Base-by-base conservation (phyloP, 2,888 invertebrate genomes). In the Serrognathus titanus region DNA sequence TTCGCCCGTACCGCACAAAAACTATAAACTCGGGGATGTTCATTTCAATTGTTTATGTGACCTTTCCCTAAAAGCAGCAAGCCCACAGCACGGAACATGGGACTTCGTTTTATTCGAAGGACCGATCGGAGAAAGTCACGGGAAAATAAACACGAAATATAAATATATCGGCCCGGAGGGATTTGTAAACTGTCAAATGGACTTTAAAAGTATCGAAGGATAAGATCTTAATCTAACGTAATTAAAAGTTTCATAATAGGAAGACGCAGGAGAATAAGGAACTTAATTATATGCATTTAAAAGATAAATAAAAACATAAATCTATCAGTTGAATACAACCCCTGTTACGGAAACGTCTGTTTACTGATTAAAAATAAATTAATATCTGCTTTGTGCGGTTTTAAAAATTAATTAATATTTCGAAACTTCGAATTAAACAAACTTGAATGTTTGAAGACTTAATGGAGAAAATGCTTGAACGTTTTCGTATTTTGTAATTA, bases 261-360 rank as follows among this genome's bases (percentile, higher is more conserved):
- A 36, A 38, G 49, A 38, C 11, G 16, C 12, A 38, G 37, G 13
- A 11, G 49, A 38, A 36, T 16, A 38, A 38, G 37, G 36, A 11
- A 36, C 49, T 49, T 49, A 49, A 49, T 49, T 49, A 49, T 49
- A 37, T 49, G 49, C 49, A 49, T 49, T 49, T 49, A 49, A 49
- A 49, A 49, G 49, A 49, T 49, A 49, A 49, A 49, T 49, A 49
- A 49, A 38, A 49, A 9, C 49, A 35, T 49, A 49, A 49, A 49
- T 49, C 49, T 38, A 38, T 16, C 49, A 38, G 16, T 10, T 13
- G 49, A 36, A 36, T 38, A 38, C 36, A 49, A 38, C 37, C 49
- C 49, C 36, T 16, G 38, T 49, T 49, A 49, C 13, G 49, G 38
- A 49, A 49, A 49, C 38, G 49, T 49, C 49, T 38, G 49, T 38